phyloP scores from a whole-genome alignment of 2,888 invertebrate genomes.

The Reticulitermes lucifugus region DNA sequence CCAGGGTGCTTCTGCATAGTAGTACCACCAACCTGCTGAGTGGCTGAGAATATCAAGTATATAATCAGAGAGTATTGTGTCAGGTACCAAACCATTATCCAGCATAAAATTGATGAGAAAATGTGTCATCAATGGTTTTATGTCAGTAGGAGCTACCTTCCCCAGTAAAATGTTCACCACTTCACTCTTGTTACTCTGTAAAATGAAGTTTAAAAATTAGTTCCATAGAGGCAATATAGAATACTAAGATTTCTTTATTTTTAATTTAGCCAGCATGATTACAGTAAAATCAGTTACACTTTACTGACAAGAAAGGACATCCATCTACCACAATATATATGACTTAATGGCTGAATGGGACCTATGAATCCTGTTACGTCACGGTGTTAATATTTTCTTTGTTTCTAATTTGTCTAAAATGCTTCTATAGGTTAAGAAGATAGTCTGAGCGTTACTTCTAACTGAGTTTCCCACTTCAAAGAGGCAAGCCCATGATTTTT shows the following conservation, averaged over 20 bases:
- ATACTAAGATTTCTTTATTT: background rate
- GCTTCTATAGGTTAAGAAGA: too few relatives aligned
- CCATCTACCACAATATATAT: too few relatives aligned
- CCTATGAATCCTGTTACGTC: too few relatives aligned
- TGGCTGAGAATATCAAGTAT: constrained; percentile 60
- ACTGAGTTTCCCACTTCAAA: too few relatives aligned
- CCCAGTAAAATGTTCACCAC: constrained; percentile 21
- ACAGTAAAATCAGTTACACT: background rate
- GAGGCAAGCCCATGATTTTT: too few relatives aligned
- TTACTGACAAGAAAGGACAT: too few relatives aligned
- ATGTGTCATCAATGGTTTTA: constrained; percentile 56
- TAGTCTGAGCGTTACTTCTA: too few relatives aligned
- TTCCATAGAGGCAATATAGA: background rate
- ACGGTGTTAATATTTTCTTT: too few relatives aligned
- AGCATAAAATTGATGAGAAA: constrained; percentile 63
- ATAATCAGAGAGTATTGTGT: constrained; percentile 62
- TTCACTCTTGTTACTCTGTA: constrained; percentile 43
- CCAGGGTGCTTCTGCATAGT: constrained; percentile 61
- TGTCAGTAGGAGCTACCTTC: constrained; percentile 27
- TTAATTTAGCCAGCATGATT: background rate
- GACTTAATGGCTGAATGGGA: too few relatives aligned
- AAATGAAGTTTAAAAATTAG: background rate
- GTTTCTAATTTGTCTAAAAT: too few relatives aligned
- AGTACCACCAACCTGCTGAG: constrained; percentile 60
- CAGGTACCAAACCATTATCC: constrained; percentile 62